Evolutionary conservation across 2,888 invertebrate genomes (phyloP), one percentile per base, ranked within the genome.

Genomic region (Stenodema calcarata): DNA sequence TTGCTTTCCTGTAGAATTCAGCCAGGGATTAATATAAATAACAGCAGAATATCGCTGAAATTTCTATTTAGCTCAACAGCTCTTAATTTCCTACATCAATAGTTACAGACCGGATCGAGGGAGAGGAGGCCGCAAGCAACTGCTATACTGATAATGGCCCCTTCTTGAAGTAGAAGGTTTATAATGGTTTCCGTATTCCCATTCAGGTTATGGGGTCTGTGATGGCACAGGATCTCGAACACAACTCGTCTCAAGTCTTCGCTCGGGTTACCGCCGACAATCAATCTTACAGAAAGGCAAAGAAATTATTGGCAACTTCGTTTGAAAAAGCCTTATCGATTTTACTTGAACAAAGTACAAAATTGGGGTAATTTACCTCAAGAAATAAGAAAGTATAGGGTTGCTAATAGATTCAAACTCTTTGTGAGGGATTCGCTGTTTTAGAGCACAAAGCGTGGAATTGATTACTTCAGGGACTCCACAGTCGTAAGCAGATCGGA

Each of bases 351-450:
- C n/a, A n/a, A n/a, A n/a, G n/a, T n/a, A n/a, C n/a, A n/a, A n/a
- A n/a, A n/a, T n/a, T n/a, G n/a, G n/a, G n/a, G n/a, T n/a, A n/a
- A 41, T 73, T 73, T 23, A 84, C 84, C 47, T 84, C 18, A 84
- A 54, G 27, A 84, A 73, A 75, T 84, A 84, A 11, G 84, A 84
- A 11, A 84, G 16, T 18, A 84, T 84, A 1, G 84, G 84, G 54
- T 87, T 88, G 76, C 87, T 81, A 18, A 87, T 86, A 6, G 85
- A 79, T 86, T 87, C 87, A 42, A 88, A 88, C n/a, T 88, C 87
- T 18, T 70, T 62, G 7, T 81, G 41, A 0, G 80, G n/a, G 14
- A 88, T 75, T 76, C 87, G 75, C 16, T 47, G 41, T 54, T 81
- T 75, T 54, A 88, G 35, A 0, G 86, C 35, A 18, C 47, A 44